phyloP scores from a whole-genome alignment of 2,888 invertebrate genomes.

The Pyrrhia umbra region DNA sequence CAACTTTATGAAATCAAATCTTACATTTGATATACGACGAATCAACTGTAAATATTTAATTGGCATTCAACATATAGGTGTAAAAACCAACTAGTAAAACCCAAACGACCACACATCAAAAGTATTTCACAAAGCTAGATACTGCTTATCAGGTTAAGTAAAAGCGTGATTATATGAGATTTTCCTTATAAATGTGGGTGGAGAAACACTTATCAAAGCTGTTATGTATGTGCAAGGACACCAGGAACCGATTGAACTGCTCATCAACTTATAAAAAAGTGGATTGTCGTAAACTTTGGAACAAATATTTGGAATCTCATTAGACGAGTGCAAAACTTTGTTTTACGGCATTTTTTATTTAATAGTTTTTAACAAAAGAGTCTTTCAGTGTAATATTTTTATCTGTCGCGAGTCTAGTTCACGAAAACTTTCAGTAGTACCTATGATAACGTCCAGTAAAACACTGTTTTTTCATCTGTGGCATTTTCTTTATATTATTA shows the following conservation, averaged over 20 bases:
- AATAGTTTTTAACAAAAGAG: too few species aligned
- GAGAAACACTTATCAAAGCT: constrained; percentile 31
- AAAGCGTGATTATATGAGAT: constrained; percentile 11
- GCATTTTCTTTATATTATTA: constrained; percentile 12
- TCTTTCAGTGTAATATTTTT: too few species aligned
- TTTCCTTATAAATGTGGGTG: constrained; percentile 39
- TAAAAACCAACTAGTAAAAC: constrained; percentile 1
- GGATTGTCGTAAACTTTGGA: constrained; percentile 31
- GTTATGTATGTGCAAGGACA: constrained; percentile 40
- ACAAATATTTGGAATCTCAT: constrained; percentile 48
- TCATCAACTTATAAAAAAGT: constrained; percentile 50
- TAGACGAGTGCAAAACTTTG: constrained; percentile 7
- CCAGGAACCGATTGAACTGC: constrained; percentile 49
- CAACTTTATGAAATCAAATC: background rate
- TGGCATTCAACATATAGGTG: background rate
- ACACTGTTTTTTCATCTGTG: background rate
- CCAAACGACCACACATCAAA: constrained; percentile 1
- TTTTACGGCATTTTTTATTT: background rate
- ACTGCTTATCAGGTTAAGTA: constrained; percentile 24
- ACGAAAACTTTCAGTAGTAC: background rate
- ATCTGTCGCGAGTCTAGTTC: background rate
- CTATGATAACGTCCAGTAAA: background rate
- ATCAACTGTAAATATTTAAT: background rate
- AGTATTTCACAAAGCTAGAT: background rate
- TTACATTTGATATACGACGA: background rate